Evolutionary conservation across 2,113 vertebrate genomes (phyloP).

Genomic region (Oreocharis arfaki): DNA sequence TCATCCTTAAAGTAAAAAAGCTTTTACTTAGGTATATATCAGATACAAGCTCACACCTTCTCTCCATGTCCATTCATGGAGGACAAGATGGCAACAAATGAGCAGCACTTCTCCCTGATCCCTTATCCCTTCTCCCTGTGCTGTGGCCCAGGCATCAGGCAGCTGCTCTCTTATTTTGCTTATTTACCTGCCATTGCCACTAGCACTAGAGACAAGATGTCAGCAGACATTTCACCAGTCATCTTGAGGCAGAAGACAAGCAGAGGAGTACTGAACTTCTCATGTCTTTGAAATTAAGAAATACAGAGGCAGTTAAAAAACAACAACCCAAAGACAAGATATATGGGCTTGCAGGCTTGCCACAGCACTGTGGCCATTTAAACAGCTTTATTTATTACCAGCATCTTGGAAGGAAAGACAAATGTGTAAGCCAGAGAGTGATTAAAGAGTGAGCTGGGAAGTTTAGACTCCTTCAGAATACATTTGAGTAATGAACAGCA

Average conservation of each 20-base stretch:
- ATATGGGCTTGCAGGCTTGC: background rate
- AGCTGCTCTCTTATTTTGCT: background rate
- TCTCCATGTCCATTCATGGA: background rate
- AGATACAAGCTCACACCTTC: background rate
- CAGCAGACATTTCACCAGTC: background rate
- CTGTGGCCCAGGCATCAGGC: background rate
- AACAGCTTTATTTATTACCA: background rate
- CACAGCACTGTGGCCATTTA: background rate
- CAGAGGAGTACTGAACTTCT: background rate
- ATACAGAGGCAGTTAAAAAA: background rate
- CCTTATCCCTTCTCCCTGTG: background rate
- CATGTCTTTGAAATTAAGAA: background rate
- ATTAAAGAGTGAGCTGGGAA: constrained; percentile 17
- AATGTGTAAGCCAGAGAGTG: background rate
- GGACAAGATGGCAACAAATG: background rate
- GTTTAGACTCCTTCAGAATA: background rate
- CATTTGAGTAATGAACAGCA: background rate
- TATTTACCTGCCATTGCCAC: background rate
- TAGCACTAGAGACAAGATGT: background rate
- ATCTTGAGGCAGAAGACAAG: background rate
- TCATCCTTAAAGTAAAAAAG: background rate
- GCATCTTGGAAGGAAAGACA: background rate
- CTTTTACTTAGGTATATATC: background rate
- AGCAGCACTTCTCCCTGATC: background rate
- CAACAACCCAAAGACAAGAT: background rate